phyloP scores from a whole-genome alignment of 2,797 vertebrate genomes.

The Oreochromis grahami region DNA sequence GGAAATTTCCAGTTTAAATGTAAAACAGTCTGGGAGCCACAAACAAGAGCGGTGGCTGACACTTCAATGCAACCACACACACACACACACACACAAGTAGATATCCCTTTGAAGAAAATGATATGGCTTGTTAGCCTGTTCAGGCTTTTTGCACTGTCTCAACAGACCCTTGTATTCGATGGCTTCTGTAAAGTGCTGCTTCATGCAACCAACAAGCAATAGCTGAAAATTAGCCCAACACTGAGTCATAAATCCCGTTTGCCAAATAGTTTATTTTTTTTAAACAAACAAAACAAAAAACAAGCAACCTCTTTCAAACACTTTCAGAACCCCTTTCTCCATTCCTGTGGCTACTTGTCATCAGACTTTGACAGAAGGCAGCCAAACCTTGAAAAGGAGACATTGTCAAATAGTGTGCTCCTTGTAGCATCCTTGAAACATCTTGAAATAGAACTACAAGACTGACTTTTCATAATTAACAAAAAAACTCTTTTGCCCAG shows the following conservation, averaged over 20 bases:
- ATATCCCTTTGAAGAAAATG: not conserved
- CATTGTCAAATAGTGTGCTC: not conserved
- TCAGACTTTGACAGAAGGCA: not conserved
- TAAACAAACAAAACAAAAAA: not conserved
- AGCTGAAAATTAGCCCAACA: not conserved
- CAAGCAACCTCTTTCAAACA: not conserved
- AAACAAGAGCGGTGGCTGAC: conserved; percentile 23
- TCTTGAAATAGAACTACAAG: not conserved
- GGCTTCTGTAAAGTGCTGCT: not conserved
- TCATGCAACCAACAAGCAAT: not conserved
- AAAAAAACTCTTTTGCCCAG: not conserved
- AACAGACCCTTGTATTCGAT: not conserved
- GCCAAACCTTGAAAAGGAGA: not conserved
- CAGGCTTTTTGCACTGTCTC: not conserved
- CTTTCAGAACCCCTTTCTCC: not conserved
- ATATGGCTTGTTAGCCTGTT: not conserved
- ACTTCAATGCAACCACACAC: conserved; percentile 1
- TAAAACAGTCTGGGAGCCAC: conserved; percentile 55
- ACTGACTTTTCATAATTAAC: not conserved
- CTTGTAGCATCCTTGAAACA: not conserved
- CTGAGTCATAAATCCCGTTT: not conserved
- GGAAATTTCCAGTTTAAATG: conserved; percentile 73
- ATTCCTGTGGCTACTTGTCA: not conserved
- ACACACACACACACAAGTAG: not conserved
- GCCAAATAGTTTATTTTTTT: not conserved